Base-by-base conservation (phyloP, 1,140 invertebrate species). In the Zaprionus gabonicus region DNA sequence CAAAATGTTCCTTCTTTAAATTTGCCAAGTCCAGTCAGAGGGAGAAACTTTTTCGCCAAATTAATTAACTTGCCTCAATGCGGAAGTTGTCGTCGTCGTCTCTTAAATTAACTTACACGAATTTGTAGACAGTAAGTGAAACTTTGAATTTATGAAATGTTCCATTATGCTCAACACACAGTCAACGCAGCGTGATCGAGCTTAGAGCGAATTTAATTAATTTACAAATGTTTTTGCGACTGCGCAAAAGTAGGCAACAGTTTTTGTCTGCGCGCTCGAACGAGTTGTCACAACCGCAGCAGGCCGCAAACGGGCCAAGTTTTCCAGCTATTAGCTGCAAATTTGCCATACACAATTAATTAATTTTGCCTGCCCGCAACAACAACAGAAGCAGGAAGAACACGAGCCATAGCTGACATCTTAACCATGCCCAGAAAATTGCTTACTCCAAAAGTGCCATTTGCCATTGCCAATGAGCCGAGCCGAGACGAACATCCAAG, bases 281-380 rank as follows among this genome's bases (percentile, higher is more conserved):
- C 27, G 12, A 58, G 78, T 81, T 84, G 81, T 81, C 60, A 77
- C 81, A 81, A 64, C 72, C 72, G 63, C 28, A 64, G 57, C 57
- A 49, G 25, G 63, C 70, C 53, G 67, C 82, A 85, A 75, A 80
- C 58, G 59, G 72, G 80, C 63, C 27, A 51, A 87, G 67, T 83
- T 83, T 88, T 80, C 67, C 72, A 62, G 74, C 84, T 87, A 84
- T 84, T 87, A 84, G 84, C 85, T 87, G 85, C 85, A 84, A 87
- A 88, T 87, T 87, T 81, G 68, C 84, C 78, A 81, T 84, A 90
- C 75, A 88, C 81, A 86, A 87, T 87, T 87, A 87, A 88, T 87
- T 84, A 88, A 84, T 84, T 88, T 87, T 58, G 63, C 63, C 64
- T 64, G 34, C 51, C 60, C 36, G 53, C 31, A 85, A 64, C 66